A percentile compares a stretch with the other conserved stretches of the same genome.
phyloP scores from a whole-genome alignment of 2,888 invertebrate species.

The Sinohyriopsis cumingii region DNA sequence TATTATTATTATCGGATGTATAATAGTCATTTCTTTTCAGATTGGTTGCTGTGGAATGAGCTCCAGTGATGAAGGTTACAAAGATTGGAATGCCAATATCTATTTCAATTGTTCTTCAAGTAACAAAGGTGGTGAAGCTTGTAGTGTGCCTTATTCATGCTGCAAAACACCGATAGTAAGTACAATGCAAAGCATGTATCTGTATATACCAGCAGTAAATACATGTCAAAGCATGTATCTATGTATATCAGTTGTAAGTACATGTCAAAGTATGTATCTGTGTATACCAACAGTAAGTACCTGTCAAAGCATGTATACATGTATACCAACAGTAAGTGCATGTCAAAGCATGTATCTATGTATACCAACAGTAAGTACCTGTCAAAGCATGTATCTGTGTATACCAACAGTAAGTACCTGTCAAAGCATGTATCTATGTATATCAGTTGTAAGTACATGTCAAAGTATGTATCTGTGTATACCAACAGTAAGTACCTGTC shows the following conservation, averaged over 20 bases:
- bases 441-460: no score
- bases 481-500: no score
- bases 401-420: no score
- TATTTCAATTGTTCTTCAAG: slow-evolving; percentile 34
- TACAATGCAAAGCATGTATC: neutral
- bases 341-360: no score
- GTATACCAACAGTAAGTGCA: slow-evolving; percentile 11
- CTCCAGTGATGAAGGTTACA: slow-evolving; percentile 35
- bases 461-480: no score
- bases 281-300: neutral
- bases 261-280: no score
- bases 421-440: no score
- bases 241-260: neutral
- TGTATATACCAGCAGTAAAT: neutral
- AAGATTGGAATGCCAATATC: slow-evolving; percentile 33
- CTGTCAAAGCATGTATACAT: slow-evolving; percentile 20
- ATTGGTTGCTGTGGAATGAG: slow-evolving; percentile 38
- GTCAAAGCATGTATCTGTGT: no score
- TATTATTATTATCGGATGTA: neutral
- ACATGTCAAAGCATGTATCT: slow-evolving; percentile 19
- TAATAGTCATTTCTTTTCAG: slow-evolving; percentile 17
- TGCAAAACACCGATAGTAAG: slow-evolving; percentile 15
- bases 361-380: no score
- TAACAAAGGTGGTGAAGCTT: slow-evolving; percentile 19
- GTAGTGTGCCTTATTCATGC: slow-evolving; percentile 38